Percentiles rank a stretch among this genome's conserved stretches.
phyloP scores from a whole-genome alignment of 2,888 invertebrate species.

The Neoaliturus tenellus region DNA sequence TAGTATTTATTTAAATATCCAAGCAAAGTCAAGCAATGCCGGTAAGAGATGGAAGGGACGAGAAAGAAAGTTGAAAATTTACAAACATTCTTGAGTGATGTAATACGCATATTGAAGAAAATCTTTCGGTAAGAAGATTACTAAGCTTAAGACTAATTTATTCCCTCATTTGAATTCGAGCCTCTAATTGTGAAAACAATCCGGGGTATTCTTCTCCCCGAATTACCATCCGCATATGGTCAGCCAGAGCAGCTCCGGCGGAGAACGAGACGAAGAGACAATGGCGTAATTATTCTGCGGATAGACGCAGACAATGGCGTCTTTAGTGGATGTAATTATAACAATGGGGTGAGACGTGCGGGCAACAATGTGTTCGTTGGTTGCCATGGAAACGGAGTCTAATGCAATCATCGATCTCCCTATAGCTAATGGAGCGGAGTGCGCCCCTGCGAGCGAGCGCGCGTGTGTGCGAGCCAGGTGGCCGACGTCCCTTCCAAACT shows the following conservation, averaged over 20 bases:
- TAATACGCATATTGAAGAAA: slow-evolving; percentile 9
- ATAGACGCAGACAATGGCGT: slow-evolving; percentile 40
- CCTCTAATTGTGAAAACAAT: slow-evolving; percentile 37
- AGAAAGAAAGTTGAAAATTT: too few species aligned
- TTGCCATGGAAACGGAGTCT: slow-evolving; percentile 25
- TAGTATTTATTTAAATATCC: too few species aligned
- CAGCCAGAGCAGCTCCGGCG: neutral
- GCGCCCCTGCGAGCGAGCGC: neutral
- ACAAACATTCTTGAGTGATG: too few species aligned
- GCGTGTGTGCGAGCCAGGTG: slow-evolving; percentile 26
- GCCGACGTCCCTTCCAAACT: slow-evolving; percentile 17
- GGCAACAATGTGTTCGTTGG: slow-evolving; percentile 9
- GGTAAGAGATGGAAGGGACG: too few species aligned
- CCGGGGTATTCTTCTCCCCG: slow-evolving; percentile 33
- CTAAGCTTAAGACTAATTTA: neutral
- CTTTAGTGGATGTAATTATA: slow-evolving; percentile 46
- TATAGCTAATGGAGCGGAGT: slow-evolving; percentile 2
- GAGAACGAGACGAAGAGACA: neutral
- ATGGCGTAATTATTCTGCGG: slow-evolving; percentile 1
- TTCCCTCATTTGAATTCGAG: slow-evolving; percentile 34
- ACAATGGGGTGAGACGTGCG: neutral
- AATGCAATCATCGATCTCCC: slow-evolving; percentile 49
- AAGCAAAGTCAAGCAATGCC: neutral
- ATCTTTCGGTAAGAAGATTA: neutral
- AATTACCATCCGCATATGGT: slow-evolving; percentile 39